Evolutionary conservation across 2,888 invertebrate species (phyloP).

Genomic region (Blera fallax): DNA sequence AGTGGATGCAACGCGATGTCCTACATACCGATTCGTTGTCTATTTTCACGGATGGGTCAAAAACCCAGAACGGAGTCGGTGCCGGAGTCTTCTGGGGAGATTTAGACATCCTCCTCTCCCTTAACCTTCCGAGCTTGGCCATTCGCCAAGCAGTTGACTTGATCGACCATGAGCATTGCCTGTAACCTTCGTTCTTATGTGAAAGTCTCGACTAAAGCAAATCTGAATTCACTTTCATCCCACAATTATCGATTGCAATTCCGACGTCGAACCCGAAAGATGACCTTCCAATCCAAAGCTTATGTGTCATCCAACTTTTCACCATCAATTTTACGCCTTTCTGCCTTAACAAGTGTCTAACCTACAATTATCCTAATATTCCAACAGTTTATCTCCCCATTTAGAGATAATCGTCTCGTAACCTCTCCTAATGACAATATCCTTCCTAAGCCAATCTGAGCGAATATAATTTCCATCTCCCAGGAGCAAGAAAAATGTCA

Average conservation of each 20-base stretch:
- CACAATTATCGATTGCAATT: background rate
- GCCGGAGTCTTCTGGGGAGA: too few species aligned
- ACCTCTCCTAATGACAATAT: conserved; percentile 53
- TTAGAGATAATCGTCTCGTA: conserved; percentile 51
- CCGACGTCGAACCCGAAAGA: background rate
- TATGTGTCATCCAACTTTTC: background rate
- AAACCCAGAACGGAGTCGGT: too few species aligned
- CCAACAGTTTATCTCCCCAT: conserved; percentile 62
- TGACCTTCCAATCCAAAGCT: background rate
- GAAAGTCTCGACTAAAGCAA: too few species aligned
- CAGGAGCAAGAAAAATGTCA: conserved; percentile 42
- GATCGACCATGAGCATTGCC: too few species aligned
- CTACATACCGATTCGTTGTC: too few species aligned
- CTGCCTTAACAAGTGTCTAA: conserved; percentile 47
- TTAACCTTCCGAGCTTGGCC: too few species aligned
- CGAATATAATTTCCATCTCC: conserved; percentile 15
- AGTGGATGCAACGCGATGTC: too few species aligned
- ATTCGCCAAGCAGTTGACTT: too few species aligned
- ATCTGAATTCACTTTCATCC: background rate
- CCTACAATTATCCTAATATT: conserved; percentile 41
- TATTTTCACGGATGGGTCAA: too few species aligned
- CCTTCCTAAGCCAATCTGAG: conserved; percentile 28
- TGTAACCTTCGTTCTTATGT: too few species aligned
- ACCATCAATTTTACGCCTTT: background rate
- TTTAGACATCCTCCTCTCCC: too few species aligned